Conservation (phyloP, 2,888 invertebrate species). For the Athalia circularis region DNA sequence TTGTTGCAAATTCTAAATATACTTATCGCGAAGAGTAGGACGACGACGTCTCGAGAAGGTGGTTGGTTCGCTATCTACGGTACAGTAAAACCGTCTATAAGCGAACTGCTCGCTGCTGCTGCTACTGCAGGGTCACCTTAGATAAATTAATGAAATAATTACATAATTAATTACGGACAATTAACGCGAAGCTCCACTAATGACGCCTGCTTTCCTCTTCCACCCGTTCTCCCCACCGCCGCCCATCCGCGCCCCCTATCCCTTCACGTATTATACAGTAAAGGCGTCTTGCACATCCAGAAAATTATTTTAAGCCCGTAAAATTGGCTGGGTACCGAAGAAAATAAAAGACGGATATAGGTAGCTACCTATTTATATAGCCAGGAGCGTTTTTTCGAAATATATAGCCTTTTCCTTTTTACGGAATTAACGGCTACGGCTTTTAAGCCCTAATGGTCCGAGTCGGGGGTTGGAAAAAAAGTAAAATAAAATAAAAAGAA, state of each 20-base stretch:
- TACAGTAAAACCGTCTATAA: background rate
- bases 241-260: background rate
- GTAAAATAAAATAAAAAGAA: background rate
- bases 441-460: conserved; percentile 44
- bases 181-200: conserved; percentile 57
- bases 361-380: background rate
- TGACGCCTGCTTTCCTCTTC: conserved; percentile 42
- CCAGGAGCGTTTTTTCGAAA: conserved; percentile 20
- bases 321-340: conserved; percentile 41
- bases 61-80: conserved; percentile 2
- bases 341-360: conserved; percentile 36
- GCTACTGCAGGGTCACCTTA: conserved; percentile 49
- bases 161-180: conserved; percentile 60
- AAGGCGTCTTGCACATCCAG: conserved; percentile 20
- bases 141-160: conserved; percentile 62
- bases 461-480: conserved; percentile 26
- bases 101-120: conserved; percentile 5
- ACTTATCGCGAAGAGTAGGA: background rate
- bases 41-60: background rate
- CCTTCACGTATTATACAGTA: conserved; percentile 3
- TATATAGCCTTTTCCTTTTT: conserved; percentile 43
- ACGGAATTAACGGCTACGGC: conserved; percentile 42
- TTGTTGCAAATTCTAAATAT: conserved; percentile 31
- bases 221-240: background rate
- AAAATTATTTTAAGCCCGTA: conserved; percentile 47